These are phyloP conservation scores for Axis porcinus DNA, from an alignment of 2,113 vertebrate species.

Conservation along the genomic window DNA sequence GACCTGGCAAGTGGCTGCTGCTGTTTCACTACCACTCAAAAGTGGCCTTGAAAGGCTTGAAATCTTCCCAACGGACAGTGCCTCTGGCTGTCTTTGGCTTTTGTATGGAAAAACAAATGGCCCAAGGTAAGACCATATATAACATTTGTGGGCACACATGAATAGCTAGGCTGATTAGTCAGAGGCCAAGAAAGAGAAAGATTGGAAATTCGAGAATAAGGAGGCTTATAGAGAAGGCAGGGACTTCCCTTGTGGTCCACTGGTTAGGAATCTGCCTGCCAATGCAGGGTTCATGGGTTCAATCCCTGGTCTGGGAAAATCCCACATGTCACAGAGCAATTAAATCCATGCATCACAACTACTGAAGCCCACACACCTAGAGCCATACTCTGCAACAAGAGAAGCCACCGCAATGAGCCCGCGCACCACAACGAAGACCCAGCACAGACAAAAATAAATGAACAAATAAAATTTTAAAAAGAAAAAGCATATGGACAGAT, in stretches of 20 bases:
- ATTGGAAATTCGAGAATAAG: background rate
- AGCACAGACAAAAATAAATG: background rate
- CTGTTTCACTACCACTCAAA: background rate
- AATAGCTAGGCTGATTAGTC: background rate
- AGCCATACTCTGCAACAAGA: background rate
- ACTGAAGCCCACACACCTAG: background rate
- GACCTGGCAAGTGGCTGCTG: background rate
- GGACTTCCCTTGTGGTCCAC: background rate
- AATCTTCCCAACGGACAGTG: background rate
- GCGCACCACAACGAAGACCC: accelerated
- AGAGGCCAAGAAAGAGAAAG: background rate
- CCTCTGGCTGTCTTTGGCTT: background rate
- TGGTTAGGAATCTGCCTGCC: background rate
- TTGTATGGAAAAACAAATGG: background rate
- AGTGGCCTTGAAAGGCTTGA: background rate
- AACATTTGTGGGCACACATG: background rate
- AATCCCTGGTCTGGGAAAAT: background rate
- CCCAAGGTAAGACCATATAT: background rate
- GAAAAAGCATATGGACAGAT: background rate
- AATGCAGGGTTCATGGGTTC: background rate
- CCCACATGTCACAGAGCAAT: background rate
- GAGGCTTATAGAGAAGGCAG: background rate
- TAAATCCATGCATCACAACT: background rate
- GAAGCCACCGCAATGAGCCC: background rate
- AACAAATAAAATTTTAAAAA: background rate